Conservation (phyloP, 2,113 vertebrate species). For the Datnioides undecimradiatus region DNA sequence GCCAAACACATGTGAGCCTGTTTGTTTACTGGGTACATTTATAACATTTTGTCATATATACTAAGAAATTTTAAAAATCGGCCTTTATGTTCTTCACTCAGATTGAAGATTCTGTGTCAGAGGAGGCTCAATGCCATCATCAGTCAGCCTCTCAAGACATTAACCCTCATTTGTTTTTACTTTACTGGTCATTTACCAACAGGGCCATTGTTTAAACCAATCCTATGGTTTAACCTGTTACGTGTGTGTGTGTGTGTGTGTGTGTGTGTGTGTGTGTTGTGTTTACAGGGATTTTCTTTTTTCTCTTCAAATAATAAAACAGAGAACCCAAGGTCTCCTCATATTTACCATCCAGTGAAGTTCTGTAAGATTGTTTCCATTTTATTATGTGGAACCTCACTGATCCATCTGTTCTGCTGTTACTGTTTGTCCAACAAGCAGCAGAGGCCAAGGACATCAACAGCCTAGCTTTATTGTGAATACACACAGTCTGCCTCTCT, state of each 20-base stretch:
- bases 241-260: background rate
- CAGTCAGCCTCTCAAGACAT: too few relatives aligned
- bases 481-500: conserved; percentile 21
- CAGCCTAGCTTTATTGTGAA: conserved; percentile 38
- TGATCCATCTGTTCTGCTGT: background rate
- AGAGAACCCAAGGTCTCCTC: rapidly evolving
- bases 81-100: too few relatives aligned
- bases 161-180: too few relatives aligned
- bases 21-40: background rate
- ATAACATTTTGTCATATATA: too few relatives aligned
- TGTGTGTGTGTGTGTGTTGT: background rate
- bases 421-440: conserved; percentile 38
- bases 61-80: too few relatives aligned
- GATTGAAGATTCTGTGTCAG: too few relatives aligned
- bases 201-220: background rate
- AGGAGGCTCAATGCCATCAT: too few relatives aligned
- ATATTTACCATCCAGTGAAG: background rate
- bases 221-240: background rate
- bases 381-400: background rate
- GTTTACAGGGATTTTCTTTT: background rate
- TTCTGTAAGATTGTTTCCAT: background rate
- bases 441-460: conserved; percentile 5
- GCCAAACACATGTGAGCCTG: conserved; percentile 1
- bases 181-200: background rate
- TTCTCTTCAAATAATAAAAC: background rate